Evolutionary conservation across 2,113 vertebrate genomes (phyloP).

Genomic region (Percopsis transmontana): DNA sequence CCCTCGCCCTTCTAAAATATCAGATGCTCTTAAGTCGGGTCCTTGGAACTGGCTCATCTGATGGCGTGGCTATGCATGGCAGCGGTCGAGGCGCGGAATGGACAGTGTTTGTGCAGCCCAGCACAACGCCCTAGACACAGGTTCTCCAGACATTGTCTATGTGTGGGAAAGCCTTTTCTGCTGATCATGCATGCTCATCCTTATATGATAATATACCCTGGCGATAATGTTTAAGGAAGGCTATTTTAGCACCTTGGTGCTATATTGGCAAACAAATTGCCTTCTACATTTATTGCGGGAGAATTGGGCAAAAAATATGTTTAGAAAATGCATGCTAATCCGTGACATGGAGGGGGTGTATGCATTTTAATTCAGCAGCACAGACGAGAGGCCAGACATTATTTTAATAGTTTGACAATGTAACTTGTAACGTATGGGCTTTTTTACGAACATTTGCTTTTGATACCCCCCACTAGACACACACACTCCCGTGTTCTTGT

Average conservation of each 20-base stretch:
- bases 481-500: not conserved
- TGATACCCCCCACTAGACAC: not conserved
- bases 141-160: constrained; percentile 46
- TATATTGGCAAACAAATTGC: constrained; percentile 6
- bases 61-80: constrained; percentile 34
- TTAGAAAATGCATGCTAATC: too few relatives aligned
- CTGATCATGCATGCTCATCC: constrained; percentile 60
- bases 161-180: constrained; percentile 37
- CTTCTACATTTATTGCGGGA: constrained; percentile 3
- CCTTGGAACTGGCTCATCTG: constrained; percentile 8
- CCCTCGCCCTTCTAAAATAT: constrained; percentile 39
- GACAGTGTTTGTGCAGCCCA: constrained; percentile 61
- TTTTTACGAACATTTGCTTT: not conserved
- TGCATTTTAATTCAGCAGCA: not conserved
- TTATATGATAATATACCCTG: constrained; percentile 38
- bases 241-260: not conserved
- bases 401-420: constrained; percentile 14
- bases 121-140: constrained; percentile 51
- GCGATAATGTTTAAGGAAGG: constrained; percentile 23
- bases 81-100: constrained; percentile 51
- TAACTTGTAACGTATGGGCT: not conserved
- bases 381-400: not conserved
- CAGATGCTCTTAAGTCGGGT: constrained; percentile 47
- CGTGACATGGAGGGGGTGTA: too few relatives aligned
- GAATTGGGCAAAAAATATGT: constrained; percentile 21